Conservation (phyloP, 2,797 vertebrate species). For the Halcyon chelicuti region DNA sequence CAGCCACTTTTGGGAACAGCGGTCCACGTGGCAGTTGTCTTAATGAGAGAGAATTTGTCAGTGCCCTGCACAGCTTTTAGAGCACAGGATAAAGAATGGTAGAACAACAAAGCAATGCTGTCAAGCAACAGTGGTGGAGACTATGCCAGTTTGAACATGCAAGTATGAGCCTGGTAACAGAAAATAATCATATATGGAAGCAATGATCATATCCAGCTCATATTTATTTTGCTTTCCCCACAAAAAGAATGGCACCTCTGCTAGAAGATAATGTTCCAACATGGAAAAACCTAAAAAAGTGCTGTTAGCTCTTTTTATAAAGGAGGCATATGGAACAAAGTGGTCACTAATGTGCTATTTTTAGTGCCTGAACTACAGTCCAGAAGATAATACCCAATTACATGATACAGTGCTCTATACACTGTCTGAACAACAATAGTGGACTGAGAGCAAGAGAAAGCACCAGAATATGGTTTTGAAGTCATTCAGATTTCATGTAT, state of each 20-base stretch:
- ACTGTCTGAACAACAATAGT: constrained; percentile 48
- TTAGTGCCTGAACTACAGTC: constrained; percentile 56
- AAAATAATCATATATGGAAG: constrained; percentile 55
- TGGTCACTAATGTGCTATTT: constrained; percentile 70
- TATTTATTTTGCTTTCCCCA: constrained; percentile 71
- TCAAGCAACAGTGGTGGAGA: constrained; percentile 43
- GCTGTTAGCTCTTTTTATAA: constrained; percentile 51
- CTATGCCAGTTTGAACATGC: constrained; percentile 49
- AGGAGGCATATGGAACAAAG: constrained; percentile 58
- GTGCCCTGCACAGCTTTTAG: background rate
- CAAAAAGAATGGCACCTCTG: constrained; percentile 70
- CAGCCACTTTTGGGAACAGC: background rate
- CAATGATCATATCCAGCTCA: constrained; percentile 54
- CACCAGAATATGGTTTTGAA: constrained; percentile 58
- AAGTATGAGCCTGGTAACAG: constrained; percentile 26
- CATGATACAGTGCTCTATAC: constrained; percentile 51
- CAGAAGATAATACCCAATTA: constrained; percentile 63
- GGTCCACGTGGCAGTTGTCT: background rate
- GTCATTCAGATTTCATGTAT: constrained; percentile 56
- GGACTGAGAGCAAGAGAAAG: constrained; percentile 54
- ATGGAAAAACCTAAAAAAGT: constrained; percentile 71
- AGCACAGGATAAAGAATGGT: background rate
- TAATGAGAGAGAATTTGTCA: constrained; percentile 18
- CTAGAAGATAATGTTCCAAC: constrained; percentile 74
- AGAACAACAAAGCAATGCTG: constrained; percentile 39